phyloP scores from a whole-genome alignment of 2,888 invertebrate genomes.

The Eupeodes luniger region DNA sequence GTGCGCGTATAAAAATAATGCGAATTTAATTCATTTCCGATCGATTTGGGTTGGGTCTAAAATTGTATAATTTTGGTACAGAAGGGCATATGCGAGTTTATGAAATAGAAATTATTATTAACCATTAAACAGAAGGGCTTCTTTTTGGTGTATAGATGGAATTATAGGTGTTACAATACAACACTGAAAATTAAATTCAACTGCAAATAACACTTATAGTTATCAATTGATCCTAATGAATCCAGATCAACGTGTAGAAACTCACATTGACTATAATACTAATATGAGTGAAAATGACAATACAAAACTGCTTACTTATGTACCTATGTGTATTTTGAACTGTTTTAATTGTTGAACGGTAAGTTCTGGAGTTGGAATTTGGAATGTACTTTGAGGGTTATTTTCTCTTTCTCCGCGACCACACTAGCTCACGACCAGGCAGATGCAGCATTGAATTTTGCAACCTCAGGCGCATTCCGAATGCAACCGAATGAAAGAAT shows the following conservation, averaged over 20 bases:
- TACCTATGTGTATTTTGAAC: background rate
- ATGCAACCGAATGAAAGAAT: constrained; percentile 73
- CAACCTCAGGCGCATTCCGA: constrained; percentile 63
- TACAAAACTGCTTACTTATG: background rate
- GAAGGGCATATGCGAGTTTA: constrained; percentile 38
- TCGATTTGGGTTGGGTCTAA: constrained; percentile 43
- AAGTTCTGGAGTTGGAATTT: background rate
- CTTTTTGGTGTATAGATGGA: background rate
- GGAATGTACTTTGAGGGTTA: background rate
- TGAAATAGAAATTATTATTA: constrained; percentile 71
- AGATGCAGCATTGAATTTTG: constrained; percentile 43
- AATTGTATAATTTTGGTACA: constrained; percentile 12
- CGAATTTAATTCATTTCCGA: constrained; percentile 75
- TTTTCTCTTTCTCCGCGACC: background rate
- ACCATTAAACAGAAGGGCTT: background rate
- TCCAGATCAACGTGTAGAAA: constrained; percentile 55
- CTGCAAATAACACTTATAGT: constrained; percentile 67
- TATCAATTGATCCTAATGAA: constrained; percentile 60
- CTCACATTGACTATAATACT: constrained; percentile 43
- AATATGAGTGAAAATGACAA: constrained; percentile 52
- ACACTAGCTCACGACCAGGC: background rate
- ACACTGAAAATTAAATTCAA: constrained; percentile 50
- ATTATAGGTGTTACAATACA: background rate
- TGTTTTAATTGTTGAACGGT: background rate
- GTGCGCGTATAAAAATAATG: constrained; percentile 69